Evolutionary conservation across 2,113 vertebrate genomes (phyloP), one percentile per base, ranked within the genome.

Genomic region (Equus quagga): DNA sequence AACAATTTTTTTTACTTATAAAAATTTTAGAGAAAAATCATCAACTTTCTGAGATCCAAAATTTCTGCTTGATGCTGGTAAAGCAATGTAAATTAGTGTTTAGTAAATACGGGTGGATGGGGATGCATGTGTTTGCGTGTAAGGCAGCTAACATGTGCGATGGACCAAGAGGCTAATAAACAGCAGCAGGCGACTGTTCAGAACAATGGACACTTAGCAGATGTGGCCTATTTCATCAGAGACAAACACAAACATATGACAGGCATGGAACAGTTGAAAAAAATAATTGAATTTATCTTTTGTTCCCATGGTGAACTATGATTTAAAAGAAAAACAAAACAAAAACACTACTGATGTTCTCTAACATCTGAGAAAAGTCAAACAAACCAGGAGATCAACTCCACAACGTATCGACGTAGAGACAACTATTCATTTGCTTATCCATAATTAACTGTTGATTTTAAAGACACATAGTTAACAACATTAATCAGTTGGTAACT

Each of bases 381-480:
- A 78, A 93, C 4, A 51, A 84, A 60, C 23, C 41, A 58, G 41
- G 44, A 94, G 33, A 62, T 21, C 51, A 89, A 70, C 41, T 96
- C 33, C 44, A 75, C 76, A 69, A 41, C 41, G 17, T 75, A 67
- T 58, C 84, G 87, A 44, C 56, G 41, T 10, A 70, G 36, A 64
- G 36, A 58, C 46, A 90, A 41, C 44, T 24, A 76, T 65, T 72
- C 23, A 36, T 82, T 94, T 94, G 80, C 69, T 82, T 67, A 83
- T 51, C 83, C 46, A 70, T 93, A 60, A 96, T 69, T 80, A 79
- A 64, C 60, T 58, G 28, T 94, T 17, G 2, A 73, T 51, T 88
- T 96, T 91, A 94, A 73, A 97, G 93, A n/a, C 64, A 79, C 79
- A 56, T 17, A 44, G 26, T 92, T 92, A 87, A n/a, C 21, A 58